Percentiles rank a stretch among this genome's conserved stretches.
Conservation (phyloP, 2,113 vertebrate genomes). For the Collichthys lucidus region DNA sequence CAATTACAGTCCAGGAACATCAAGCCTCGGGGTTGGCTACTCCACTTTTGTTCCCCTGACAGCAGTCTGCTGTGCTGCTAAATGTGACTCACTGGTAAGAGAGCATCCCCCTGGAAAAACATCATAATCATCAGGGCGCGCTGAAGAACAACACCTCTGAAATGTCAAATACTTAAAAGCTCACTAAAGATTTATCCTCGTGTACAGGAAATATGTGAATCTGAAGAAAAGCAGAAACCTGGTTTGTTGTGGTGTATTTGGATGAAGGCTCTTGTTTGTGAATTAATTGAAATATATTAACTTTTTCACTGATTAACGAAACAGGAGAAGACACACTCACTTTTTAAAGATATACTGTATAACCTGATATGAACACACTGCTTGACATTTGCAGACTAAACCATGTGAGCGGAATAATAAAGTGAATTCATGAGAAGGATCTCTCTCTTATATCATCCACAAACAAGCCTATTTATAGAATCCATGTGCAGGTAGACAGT, state of each 20-base stretch:
- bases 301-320: conserved; percentile 52
- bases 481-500: conserved; percentile 57
- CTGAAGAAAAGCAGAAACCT: background rate
- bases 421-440: conserved; percentile 42
- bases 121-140: conserved; percentile 44
- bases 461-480: conserved; percentile 63
- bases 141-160: conserved; percentile 54
- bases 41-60: conserved; percentile 51
- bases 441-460: conserved; percentile 10
- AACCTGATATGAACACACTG: conserved; percentile 30
- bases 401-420: conserved; percentile 55
- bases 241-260: background rate
- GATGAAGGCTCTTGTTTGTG: conserved; percentile 19
- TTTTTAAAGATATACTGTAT: conserved; percentile 36
- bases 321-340: background rate
- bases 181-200: conserved; percentile 26
- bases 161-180: conserved; percentile 59
- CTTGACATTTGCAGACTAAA: conserved; percentile 61
- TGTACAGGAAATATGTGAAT: conserved; percentile 13
- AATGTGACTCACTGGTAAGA: conserved; percentile 58
- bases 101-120: conserved; percentile 48
- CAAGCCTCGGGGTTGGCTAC: conserved; percentile 57
- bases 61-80: conserved; percentile 54
- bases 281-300: conserved; percentile 53
- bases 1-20: conserved; percentile 67